Evolutionary conservation across 2,888 invertebrate species (phyloP).

Genomic region (Sminthurides aquaticus): DNA sequence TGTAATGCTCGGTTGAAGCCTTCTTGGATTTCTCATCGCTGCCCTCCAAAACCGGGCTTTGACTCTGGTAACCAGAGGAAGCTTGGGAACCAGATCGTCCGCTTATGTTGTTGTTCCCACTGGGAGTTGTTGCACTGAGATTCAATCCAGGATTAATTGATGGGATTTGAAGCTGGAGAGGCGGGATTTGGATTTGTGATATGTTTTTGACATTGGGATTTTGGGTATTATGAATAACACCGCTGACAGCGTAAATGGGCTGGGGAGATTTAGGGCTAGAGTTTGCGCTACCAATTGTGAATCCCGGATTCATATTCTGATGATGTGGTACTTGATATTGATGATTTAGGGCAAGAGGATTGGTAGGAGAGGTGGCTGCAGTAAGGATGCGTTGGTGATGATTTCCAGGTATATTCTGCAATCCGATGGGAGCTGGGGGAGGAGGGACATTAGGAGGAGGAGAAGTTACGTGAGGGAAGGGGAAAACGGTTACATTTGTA

Average conservation of each 20-base stretch:
- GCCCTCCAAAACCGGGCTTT: constrained; percentile 41
- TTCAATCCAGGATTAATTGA: constrained; percentile 10
- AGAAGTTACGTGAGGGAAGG: constrained; percentile 40
- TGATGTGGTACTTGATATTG: constrained; percentile 41
- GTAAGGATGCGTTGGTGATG: constrained; percentile 20
- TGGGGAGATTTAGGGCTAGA: constrained; percentile 20
- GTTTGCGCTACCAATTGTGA: background rate
- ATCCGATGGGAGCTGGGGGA: constrained; percentile 49
- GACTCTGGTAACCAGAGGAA: constrained; percentile 42
- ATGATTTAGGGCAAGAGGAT: constrained; percentile 34
- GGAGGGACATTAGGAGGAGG: constrained; percentile 39
- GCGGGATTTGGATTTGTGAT: constrained; percentile 33
- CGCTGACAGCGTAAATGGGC: constrained; percentile 41
- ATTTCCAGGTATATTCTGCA: constrained; percentile 34
- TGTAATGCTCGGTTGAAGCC: constrained; percentile 2
- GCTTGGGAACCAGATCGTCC: constrained; percentile 40
- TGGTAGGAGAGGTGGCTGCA: constrained; percentile 28
- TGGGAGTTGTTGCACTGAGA: constrained; percentile 6
- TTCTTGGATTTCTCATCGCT: constrained; percentile 36
- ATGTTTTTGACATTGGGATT: constrained; percentile 43
- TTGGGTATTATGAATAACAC: constrained; percentile 38
- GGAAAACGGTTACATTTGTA: constrained; percentile 40
- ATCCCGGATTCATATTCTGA: constrained; percentile 8
- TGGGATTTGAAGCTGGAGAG: constrained; percentile 34
- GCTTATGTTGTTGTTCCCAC: constrained; percentile 23